phyloP scores from a whole-genome alignment of 2,888 invertebrate species.

The Hydroisotoma schaefferi region DNA sequence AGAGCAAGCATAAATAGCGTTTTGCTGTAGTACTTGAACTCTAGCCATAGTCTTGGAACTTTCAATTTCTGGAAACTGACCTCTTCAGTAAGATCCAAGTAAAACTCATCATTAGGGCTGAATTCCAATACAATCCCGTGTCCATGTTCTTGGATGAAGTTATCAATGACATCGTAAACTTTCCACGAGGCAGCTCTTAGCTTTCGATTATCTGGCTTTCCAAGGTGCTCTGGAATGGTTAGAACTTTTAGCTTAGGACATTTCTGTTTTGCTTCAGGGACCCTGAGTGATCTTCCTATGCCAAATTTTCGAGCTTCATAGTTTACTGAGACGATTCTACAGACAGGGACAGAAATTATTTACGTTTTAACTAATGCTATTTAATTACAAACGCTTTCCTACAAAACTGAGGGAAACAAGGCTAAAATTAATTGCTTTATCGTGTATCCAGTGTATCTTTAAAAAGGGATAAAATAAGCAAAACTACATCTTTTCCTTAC shows the following conservation, averaged over 20 bases:
- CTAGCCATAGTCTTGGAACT: no score
- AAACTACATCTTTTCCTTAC: no score
- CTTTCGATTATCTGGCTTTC: constrained; percentile 15
- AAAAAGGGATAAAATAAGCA: no score
- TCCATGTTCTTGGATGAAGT: not conserved
- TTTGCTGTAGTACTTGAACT: no score
- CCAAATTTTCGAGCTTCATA: constrained; percentile 3
- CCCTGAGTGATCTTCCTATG: constrained; percentile 2
- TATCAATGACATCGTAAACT: constrained; percentile 7
- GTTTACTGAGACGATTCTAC: constrained; percentile 13
- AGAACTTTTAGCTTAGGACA: constrained; percentile 16
- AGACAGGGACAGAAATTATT: not conserved
- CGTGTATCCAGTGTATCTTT: no score
- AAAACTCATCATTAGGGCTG: constrained; percentile 15
- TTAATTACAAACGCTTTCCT: no score
- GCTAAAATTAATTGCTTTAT: no score
- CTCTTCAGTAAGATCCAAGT: constrained; percentile 10
- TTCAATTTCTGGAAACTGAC: no score
- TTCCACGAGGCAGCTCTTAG: constrained; percentile 6
- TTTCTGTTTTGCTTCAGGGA: constrained; percentile 10
- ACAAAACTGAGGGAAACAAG: no score
- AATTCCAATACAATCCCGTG: not conserved
- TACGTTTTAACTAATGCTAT: no score
- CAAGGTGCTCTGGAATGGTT: constrained; percentile 13
- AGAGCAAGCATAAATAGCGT: no score